Evolutionary conservation across 2,113 vertebrate genomes (phyloP), one percentile per base, ranked within the genome.

Genomic region (Notothenia coriiceps): DNA sequence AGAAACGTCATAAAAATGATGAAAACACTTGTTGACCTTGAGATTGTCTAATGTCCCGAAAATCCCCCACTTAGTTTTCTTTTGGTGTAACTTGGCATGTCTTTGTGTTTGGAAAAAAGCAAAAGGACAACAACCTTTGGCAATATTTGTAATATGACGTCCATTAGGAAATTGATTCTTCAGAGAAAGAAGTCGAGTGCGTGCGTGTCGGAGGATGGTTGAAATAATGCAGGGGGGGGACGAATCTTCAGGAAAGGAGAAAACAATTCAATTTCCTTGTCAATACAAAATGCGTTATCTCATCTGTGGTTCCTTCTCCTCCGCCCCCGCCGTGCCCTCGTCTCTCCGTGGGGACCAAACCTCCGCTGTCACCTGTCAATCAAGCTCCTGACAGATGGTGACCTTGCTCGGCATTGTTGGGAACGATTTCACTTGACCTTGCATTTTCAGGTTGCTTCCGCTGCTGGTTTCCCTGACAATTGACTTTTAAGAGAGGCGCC

Each of bases 341-440:
- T 73, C 66, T 17, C 78, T 51, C 67, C 29, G 18, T 17, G 20
- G 79, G 65, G 83, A 88, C 81, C 79, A 62, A 79, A 82, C 85
- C 81, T 88, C 83, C 67, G 55, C 92, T 93, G 91, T 93, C 92
- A 94, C 80, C 86, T 94, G 94, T 89, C 93, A 93, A 88, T 95
- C 93, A 92, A 67, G 40, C 22, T 40, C 44, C 74, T 89, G 91
- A 92, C 80, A 64, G 86, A 80, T 83, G n/a, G 74, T 87, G 93
- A 93, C 94, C 91, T 94, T 93, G 90, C 66, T 52, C 68, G 60
- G 83, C 82, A 77, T 93, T 91, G 88, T 90, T 91, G 68, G 80
- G 82, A 87, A 88, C 61, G 7, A 83, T 87, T 80, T 77, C 77
- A 88, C 90, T 91, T 77, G 86, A 93, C 86, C 88, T 89, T 86